These are phyloP conservation scores for Trematocara marginatum DNA, from an alignment of 2,113 vertebrate genomes.

Conservation along the genomic window DNA sequence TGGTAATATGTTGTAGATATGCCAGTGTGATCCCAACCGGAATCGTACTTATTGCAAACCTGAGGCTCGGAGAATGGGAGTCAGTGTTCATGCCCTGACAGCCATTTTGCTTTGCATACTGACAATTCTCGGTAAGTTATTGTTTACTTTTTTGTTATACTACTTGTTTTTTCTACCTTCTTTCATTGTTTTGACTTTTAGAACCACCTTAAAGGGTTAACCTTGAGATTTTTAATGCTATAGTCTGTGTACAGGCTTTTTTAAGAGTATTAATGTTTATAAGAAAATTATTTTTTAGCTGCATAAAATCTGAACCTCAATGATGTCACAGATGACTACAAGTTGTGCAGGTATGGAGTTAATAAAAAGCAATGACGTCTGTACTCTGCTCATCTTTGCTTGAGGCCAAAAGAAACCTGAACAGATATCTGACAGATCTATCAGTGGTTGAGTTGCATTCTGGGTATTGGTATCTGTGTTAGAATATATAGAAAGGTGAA, in stretches of 20 bases:
- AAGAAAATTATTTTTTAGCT: background rate
- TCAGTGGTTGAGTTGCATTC: background rate
- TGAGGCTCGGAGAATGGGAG: conserved; percentile 50
- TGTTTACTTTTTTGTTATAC: no score
- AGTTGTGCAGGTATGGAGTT: background rate
- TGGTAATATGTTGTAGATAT: conserved; percentile 60
- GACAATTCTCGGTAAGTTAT: conserved; percentile 81
- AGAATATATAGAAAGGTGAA: background rate
- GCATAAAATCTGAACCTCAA: background rate
- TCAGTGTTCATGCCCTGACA: conserved; percentile 83
- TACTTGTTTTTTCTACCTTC: background rate
- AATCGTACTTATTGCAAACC: conserved; percentile 75
- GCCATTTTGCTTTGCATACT: conserved; percentile 85
- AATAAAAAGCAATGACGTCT: background rate
- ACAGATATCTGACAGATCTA: background rate
- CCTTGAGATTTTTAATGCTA: background rate
- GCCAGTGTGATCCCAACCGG: conserved; percentile 78
- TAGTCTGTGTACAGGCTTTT: background rate
- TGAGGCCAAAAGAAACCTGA: background rate
- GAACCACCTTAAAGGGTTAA: fast-evolving
- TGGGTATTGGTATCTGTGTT: background rate
- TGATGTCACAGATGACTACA: background rate
- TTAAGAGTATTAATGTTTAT: background rate
- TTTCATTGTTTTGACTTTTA: background rate
- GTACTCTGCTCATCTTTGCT: background rate